Conservation (phyloP, 2,113 vertebrate genomes). For the Mastomys coucha region DNA sequence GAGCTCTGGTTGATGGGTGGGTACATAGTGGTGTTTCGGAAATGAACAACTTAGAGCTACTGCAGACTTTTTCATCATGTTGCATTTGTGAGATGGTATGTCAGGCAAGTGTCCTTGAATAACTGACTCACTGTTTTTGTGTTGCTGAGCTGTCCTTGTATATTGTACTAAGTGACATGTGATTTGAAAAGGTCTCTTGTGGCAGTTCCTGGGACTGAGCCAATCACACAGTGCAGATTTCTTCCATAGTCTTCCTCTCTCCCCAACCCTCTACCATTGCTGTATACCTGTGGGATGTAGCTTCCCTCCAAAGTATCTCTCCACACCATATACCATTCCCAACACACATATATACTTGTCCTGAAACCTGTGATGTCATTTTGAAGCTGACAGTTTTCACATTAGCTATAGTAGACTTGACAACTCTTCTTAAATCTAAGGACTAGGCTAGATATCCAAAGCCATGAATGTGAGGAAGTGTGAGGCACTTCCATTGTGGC, state of each 20-base stretch:
- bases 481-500: neutral
- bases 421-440: neutral
- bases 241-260: neutral
- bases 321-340: neutral
- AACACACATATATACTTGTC: neutral
- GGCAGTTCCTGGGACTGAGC: too few species aligned
- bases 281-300: neutral
- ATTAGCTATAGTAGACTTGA: neutral
- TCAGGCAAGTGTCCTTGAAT: neutral
- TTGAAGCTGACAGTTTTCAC: neutral
- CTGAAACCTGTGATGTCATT: neutral
- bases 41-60: neutral
- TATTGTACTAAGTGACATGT: neutral
- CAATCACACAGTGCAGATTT: too few species aligned
- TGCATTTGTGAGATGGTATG: too few species aligned
- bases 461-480: neutral
- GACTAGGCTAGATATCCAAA: neutral
- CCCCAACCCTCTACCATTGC: neutral
- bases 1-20: neutral
- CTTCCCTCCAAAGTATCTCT: neutral
- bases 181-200: neutral
- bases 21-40: neutral
- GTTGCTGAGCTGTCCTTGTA: neutral
- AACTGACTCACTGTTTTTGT: neutral
- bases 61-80: neutral